Conservation (phyloP, 2,888 invertebrate species). For the Himalopsyche japonica region DNA sequence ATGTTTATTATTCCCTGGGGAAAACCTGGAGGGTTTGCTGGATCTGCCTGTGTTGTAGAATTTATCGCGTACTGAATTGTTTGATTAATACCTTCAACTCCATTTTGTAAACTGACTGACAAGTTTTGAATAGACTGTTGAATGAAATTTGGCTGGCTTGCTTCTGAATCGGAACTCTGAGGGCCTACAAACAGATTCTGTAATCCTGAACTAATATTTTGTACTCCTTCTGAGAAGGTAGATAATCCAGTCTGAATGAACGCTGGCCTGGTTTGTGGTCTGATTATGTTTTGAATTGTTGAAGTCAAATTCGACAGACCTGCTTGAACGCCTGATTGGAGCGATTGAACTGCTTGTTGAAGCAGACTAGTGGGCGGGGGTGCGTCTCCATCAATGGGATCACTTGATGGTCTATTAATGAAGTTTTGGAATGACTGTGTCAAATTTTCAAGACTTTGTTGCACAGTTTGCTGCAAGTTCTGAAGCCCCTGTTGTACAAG, state of each 20-base stretch:
- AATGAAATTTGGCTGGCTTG: not conserved
- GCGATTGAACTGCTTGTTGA: slow-evolving; percentile 5
- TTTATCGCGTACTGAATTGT: slow-evolving; percentile 26
- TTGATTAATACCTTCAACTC: slow-evolving; percentile 16
- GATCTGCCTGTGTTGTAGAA: not conserved
- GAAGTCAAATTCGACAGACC: not conserved
- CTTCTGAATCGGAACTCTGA: not conserved
- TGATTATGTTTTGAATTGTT: not conserved
- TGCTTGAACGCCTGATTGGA: slow-evolving; percentile 8
- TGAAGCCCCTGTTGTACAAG: slow-evolving; percentile 10
- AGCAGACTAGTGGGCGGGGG: not conserved
- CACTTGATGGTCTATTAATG: not conserved
- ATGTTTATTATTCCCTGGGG: slow-evolving; percentile 2
- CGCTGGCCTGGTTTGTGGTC: not conserved
- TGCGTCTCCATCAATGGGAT: not conserved
- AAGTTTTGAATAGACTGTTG: slow-evolving; percentile 20
- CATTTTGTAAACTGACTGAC: slow-evolving; percentile 1
- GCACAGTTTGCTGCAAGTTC: slow-evolving; percentile 11
- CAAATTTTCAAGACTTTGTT: slow-evolving; percentile 15
- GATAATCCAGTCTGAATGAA: slow-evolving; percentile 8
- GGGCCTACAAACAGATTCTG: slow-evolving; percentile 8
- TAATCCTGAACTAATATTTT: slow-evolving; percentile 9
- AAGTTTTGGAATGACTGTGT: slow-evolving; percentile 13
- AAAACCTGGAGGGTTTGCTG: slow-evolving; percentile 1
- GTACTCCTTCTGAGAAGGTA: slow-evolving; percentile 14